Evolutionary conservation across 2,888 invertebrate genomes (phyloP).

Genomic region (Trichogramma evanescens): DNA sequence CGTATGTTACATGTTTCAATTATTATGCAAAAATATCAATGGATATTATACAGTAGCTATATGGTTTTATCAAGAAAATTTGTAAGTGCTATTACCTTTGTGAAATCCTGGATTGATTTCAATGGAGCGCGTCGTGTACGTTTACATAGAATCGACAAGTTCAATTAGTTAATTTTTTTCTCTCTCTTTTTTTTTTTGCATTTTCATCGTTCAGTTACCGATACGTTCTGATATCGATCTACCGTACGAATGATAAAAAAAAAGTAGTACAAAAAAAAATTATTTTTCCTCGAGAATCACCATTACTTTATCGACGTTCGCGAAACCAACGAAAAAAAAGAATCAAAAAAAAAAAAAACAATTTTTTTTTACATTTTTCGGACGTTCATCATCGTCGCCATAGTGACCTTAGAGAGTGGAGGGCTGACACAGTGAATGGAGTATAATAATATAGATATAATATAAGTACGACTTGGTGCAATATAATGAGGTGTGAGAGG

Average conservation of each 20-base stretch:
- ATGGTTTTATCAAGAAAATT: conserved; percentile 42
- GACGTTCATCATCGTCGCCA: conserved; percentile 12
- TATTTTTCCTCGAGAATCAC: too few species aligned
- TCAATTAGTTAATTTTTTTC: conserved; percentile 17
- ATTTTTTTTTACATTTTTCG: too few species aligned
- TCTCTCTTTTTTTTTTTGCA: conserved; percentile 7
- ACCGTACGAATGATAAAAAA: too few species aligned
- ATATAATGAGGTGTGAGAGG: conserved; percentile 36
- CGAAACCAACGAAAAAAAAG: neutral
- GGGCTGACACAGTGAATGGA: conserved; percentile 38
- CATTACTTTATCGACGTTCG: too few species aligned
- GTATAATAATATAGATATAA: conserved; percentile 7
- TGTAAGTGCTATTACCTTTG: conserved; percentile 45
- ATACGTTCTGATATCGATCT: too few species aligned
- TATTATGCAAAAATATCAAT: neutral
- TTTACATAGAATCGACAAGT: conserved; percentile 46
- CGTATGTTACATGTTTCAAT: too few species aligned
- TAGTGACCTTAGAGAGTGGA: conserved; percentile 31
- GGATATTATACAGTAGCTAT: conserved; percentile 23
- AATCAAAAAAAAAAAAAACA: neutral
- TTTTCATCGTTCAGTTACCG: too few species aligned
- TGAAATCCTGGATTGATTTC: conserved; percentile 47
- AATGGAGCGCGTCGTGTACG: conserved; percentile 41
- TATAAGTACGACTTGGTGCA: conserved; percentile 32
- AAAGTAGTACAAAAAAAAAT: too few species aligned